phyloP scores from a whole-genome alignment of 1,140 invertebrate species.

The Orchestia grillus region DNA sequence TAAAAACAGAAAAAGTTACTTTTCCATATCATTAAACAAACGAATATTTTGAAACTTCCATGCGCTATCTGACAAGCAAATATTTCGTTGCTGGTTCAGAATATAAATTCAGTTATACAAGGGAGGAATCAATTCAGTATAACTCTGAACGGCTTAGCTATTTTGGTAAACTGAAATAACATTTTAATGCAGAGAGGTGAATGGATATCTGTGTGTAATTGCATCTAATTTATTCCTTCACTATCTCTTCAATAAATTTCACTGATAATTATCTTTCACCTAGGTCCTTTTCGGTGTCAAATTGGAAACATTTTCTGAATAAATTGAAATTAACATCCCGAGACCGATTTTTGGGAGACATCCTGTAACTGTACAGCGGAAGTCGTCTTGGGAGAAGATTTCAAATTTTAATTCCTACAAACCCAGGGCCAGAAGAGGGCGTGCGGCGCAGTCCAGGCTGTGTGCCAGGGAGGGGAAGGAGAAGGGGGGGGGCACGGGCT shows the following conservation, averaged over 20 bases:
- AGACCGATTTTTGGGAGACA: not conserved
- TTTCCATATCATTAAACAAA: too few relatives aligned
- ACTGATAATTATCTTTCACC: not conserved
- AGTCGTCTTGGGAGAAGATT: not conserved
- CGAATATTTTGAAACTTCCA: too few relatives aligned
- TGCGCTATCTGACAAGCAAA: too few relatives aligned
- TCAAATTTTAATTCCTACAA: not conserved
- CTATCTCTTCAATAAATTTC: not conserved
- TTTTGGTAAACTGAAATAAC: too few relatives aligned
- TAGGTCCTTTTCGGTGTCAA: too few relatives aligned
- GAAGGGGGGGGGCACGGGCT: not conserved
- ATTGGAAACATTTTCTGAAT: not conserved
- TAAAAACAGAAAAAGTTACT: too few relatives aligned
- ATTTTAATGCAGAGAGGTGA: too few relatives aligned
- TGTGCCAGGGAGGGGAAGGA: not conserved
- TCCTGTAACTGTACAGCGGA: not conserved
- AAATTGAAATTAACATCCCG: not conserved
- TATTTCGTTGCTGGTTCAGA: too few relatives aligned
- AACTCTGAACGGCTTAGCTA: too few relatives aligned
- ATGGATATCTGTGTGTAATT: not conserved
- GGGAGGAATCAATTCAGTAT: too few relatives aligned
- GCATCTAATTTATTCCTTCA: not conserved
- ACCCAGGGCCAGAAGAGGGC: not conserved
- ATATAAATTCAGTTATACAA: too few relatives aligned
- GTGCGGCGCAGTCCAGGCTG: too few relatives aligned